Evolutionary conservation across 2,113 vertebrate genomes (phyloP), one percentile per base, ranked within the genome.

Genomic region (Okapia johnstoni): DNA sequence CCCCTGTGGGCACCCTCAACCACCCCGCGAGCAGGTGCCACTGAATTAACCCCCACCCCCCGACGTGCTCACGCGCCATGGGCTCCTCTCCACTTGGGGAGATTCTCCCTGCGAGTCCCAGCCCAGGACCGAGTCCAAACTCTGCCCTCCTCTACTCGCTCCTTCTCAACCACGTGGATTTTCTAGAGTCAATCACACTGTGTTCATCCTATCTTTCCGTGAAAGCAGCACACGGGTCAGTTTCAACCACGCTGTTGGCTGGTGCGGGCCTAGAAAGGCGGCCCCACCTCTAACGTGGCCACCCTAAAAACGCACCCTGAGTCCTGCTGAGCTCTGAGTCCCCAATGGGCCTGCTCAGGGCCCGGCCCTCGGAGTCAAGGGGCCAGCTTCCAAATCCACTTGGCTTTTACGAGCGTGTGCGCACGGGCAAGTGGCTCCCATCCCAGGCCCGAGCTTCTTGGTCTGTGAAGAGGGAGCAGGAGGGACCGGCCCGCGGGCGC

Each of bases 1-100:
- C 43, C 57, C 57, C 57, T 3, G 25, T 0, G 12, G 15, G 33
- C 1, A 0, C 60, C 85, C 16, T 25, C 14, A 4, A 21, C 83
- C 33, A 11, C 12, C 2, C 48, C 1, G 0, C 19, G 23, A 4
- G 85, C 3, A 0, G 40, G 0, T 1, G 8, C 25, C 25, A 46
- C 17, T 6, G 28, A 16, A 28, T 7, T 1, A 8, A 50, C 5
- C 7, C 70, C 23, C 88, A n/a, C 14, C 73, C 54, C 76, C 11
- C 3, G 9, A 28, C 0, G 0, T 1, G 33, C 54, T 9, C 76
- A 5, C 5, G 1, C 2, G 2, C n/a, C 0, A 0, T 7, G 21
- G 43, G 46, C 40, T 10, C 88, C 21, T 48, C 76, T 21, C 46
- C 57, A 33, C 21, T 2, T 6, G 2, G 25, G 16, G 9, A 3